Evolutionary conservation across 2,888 invertebrate genomes (phyloP).

Genomic region (Hybos culiciformis): DNA sequence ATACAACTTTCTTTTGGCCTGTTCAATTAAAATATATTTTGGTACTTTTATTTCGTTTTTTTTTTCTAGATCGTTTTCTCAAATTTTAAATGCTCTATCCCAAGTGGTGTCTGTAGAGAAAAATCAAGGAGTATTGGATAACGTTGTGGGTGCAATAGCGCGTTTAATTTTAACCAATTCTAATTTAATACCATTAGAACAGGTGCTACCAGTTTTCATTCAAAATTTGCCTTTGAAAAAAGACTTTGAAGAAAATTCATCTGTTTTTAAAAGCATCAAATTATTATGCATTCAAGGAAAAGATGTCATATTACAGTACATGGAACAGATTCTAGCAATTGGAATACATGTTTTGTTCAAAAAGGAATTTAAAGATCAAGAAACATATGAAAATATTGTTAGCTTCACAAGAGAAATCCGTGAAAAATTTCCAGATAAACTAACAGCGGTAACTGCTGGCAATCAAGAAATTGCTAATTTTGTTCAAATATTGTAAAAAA

Average conservation of each 20-base stretch:
- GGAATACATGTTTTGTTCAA: slow-evolving; percentile 43
- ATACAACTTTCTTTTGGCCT: not conserved
- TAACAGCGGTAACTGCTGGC: slow-evolving; percentile 35
- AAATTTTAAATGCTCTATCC: slow-evolving; percentile 51
- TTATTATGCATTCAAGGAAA: slow-evolving; percentile 49
- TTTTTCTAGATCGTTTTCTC: slow-evolving; percentile 43
- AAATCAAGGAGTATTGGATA: slow-evolving; percentile 55
- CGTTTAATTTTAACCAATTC: slow-evolving; percentile 54
- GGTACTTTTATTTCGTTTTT: slow-evolving; percentile 1
- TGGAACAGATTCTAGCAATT: slow-evolving; percentile 42
- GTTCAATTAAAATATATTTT: not conserved
- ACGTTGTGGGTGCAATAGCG: slow-evolving; percentile 63
- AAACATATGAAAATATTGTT: slow-evolving; percentile 26
- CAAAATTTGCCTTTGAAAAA: slow-evolving; percentile 56
- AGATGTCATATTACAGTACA: slow-evolving; percentile 39
- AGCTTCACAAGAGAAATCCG: slow-evolving; percentile 42
- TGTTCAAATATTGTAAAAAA: too few species aligned
- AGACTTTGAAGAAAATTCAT: slow-evolving; percentile 59
- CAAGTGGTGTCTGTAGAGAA: slow-evolving; percentile 47
- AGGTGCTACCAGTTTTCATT: slow-evolving; percentile 58
- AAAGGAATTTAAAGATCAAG: slow-evolving; percentile 36
- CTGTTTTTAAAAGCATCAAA: slow-evolving; percentile 51
- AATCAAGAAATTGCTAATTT: slow-evolving; percentile 27
- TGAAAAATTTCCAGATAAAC: slow-evolving; percentile 43
- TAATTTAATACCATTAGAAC: slow-evolving; percentile 49